Base-by-base conservation (phyloP, 2,113 vertebrate genomes). In the Gadus macrocephalus region DNA sequence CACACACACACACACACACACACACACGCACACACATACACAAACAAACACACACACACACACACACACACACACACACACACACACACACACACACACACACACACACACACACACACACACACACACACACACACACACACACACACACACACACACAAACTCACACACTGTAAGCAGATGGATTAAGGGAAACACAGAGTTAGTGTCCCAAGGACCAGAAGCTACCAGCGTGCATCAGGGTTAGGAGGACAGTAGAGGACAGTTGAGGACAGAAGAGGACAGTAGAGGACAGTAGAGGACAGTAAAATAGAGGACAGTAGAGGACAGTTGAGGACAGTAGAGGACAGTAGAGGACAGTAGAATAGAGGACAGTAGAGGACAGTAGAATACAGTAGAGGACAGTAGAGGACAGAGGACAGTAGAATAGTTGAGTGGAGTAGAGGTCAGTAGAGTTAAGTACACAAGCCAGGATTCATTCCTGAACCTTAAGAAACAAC, bases 91-190 rank as follows among this genome's bases (percentile, higher is more conserved):
- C 42, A 4, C 31, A 35, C 31, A 35, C 2, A 1, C 31, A 1
- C 6, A 58, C 1, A 67, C 5, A 19, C 16, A 17, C 16, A 38
- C 3, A 1, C 28, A 11, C n/a, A 72, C 4, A 71, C 14, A 62
- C 66, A 56, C 66, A 28, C 53, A 56, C 53, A 56, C 66, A 67
- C 62, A 28, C 62, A 15, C 62, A 63, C 62, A 28, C 62, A 63
- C 62, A 63, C 62, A 63, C 62, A 25, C 22, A 63, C 16, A 58
- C 1, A 62, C 31, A 59, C 15, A 62, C 38, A 35, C 61, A 25
- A 20, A 20, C 20, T 20, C 61, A 35, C n/a, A 25, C 25, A 25
- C 25, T 25, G 25, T 27, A 72, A 27, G 25, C 1, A 3, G 9
- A 53, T 15, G 53, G 11, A 42, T 1, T 60, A 20, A 62, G 5